Evolutionary conservation across 2,797 vertebrate genomes (phyloP).

Genomic region (Allobates femoralis): DNA sequence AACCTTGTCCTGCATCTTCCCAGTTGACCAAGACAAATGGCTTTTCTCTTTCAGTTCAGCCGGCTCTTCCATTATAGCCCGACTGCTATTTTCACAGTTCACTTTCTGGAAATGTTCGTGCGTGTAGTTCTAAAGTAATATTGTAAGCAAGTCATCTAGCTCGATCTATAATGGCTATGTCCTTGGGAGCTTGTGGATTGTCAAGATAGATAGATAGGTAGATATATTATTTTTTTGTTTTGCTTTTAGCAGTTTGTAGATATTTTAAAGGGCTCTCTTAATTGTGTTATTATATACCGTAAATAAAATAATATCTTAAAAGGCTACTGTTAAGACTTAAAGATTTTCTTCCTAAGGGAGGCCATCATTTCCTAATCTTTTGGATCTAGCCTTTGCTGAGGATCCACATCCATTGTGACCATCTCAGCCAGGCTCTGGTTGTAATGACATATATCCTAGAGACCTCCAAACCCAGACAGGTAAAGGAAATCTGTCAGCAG

Average conservation of each 20-base stretch:
- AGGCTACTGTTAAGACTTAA: no score
- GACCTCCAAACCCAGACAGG: no score
- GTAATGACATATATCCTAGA: no score
- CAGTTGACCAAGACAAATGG: constrained; percentile 57
- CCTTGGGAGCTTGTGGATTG: background rate
- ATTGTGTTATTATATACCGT: background rate
- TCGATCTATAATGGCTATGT: constrained; percentile 5
- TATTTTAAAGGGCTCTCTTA: background rate
- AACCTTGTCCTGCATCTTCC: constrained; percentile 55
- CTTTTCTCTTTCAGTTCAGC: constrained; percentile 53
- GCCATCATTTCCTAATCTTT: no score
- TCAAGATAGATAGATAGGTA: background rate
- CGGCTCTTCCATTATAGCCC: constrained; percentile 50
- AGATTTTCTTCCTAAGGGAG: no score
- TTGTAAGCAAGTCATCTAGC: constrained; percentile 16
- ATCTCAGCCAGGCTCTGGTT: no score
- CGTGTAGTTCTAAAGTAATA: constrained; percentile 22
- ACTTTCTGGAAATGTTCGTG: constrained; percentile 51
- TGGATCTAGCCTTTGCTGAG: no score
- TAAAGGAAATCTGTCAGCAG: no score
- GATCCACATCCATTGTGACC: no score
- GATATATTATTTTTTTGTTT: background rate
- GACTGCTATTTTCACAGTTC: constrained; percentile 55
- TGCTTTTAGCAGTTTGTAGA: background rate
- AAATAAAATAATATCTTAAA: background rate